phyloP scores from a whole-genome alignment of 2,113 vertebrate species.

The Cyprinodon brontotheroides region DNA sequence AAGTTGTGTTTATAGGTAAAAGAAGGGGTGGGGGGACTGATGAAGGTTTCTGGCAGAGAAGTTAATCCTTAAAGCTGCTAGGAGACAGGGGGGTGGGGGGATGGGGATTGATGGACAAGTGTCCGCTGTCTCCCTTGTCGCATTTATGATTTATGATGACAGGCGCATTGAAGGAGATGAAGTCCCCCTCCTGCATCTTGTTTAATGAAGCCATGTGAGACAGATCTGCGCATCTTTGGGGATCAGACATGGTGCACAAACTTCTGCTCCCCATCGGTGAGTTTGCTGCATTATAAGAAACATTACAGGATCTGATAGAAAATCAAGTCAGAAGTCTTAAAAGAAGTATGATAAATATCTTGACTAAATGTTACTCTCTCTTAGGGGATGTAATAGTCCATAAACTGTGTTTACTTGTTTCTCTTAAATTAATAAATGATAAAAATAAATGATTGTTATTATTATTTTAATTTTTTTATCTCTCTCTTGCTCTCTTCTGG shows the following conservation, averaged over 20 bases:
- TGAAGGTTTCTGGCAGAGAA: slow-evolving; percentile 49
- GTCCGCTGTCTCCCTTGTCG: slow-evolving; percentile 13
- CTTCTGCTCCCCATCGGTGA: slow-evolving; percentile 69
- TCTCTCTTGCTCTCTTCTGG: not conserved
- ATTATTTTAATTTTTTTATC: not conserved
- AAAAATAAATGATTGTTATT: too few relatives aligned
- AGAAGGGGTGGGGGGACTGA: slow-evolving; percentile 19
- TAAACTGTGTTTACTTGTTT: not conserved
- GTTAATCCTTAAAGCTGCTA: slow-evolving; percentile 63
- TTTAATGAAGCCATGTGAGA: slow-evolving; percentile 41
- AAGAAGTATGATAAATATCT: not conserved
- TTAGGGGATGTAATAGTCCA: too few relatives aligned
- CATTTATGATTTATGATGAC: slow-evolving; percentile 9
- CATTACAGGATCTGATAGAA: not conserved
- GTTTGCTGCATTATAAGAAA: slow-evolving; percentile 16
- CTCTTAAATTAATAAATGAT: not conserved
- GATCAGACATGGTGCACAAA: slow-evolving; percentile 67
- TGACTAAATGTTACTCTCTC: not conserved
- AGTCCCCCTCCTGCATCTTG: not conserved
- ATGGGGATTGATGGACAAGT: slow-evolving; percentile 16
- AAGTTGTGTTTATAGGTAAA: slow-evolving; percentile 43
- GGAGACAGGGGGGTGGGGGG: slow-evolving; percentile 3
- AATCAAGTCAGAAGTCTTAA: not conserved
- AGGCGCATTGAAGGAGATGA: not conserved
- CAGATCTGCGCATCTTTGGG: slow-evolving; percentile 31